phyloP scores from a whole-genome alignment of 30 jellyfish, hydroid and myxozoan genomes.

The Aurelia sp. region DNA sequence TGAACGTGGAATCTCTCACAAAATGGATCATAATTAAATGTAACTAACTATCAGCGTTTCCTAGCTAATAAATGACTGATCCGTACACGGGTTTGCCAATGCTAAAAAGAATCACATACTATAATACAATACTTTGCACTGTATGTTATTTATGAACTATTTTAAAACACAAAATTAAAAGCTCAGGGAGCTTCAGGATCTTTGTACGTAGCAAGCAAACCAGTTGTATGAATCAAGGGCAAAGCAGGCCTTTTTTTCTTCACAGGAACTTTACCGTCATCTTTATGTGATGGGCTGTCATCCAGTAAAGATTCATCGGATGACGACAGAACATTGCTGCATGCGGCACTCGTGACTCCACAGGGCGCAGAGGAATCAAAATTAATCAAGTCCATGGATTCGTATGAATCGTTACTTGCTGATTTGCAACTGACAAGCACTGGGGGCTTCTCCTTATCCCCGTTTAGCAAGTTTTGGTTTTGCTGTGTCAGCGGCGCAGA shows the following conservation, averaged over 20 bases:
- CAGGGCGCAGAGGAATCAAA: constrained; percentile 34
- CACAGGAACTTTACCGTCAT: constrained; percentile 10
- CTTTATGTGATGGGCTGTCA: constrained; percentile 9
- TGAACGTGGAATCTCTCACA: too few species aligned
- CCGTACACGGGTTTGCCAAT: too few species aligned
- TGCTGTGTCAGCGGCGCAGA: constrained; percentile 3
- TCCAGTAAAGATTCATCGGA: constrained; percentile 50
- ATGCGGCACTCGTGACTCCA: constrained; percentile 9
- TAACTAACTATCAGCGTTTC: too few species aligned
- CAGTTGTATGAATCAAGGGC: constrained; percentile 59
- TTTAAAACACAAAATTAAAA: too few species aligned
- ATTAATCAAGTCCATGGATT: constrained; percentile 52
- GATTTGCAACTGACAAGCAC: constrained; percentile 29
- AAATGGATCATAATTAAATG: too few species aligned
- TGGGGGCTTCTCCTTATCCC: constrained; percentile 1
- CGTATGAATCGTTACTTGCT: constrained; percentile 50
- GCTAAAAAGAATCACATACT: too few species aligned
- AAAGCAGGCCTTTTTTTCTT: constrained; percentile 67
- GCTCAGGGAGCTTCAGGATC: constrained; percentile 2
- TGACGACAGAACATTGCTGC: constrained; percentile 42
- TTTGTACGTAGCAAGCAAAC: constrained; percentile 46
- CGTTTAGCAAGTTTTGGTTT: constrained; percentile 8
- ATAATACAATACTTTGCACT: too few species aligned
- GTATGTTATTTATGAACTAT: too few species aligned
- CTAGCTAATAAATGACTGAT: too few species aligned